These are phyloP conservation scores for Anoplophora glabripennis DNA, from an alignment of 1,140 invertebrate genomes.

Conservation along the genomic window DNA sequence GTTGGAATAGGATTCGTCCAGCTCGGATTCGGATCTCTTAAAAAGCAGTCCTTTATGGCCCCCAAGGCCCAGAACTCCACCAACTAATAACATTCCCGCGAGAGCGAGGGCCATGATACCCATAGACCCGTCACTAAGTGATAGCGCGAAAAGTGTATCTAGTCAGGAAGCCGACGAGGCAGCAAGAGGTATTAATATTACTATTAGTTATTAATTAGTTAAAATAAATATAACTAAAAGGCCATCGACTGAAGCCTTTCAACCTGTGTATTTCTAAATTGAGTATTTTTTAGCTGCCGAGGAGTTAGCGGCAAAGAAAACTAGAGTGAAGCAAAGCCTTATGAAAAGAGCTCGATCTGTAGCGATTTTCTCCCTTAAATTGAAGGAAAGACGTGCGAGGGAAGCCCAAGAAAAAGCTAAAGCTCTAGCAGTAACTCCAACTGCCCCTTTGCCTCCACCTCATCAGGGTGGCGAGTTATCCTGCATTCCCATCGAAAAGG, in stretches of 20 bases:
- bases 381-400: constrained; percentile 70
- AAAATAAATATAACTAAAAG: not conserved
- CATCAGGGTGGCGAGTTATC: constrained; percentile 74
- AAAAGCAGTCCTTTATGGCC: constrained; percentile 50
- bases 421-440: constrained; percentile 48
- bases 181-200: constrained; percentile 31
- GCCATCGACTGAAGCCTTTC: no score
- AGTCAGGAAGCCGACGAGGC: constrained; percentile 55
- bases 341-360: constrained; percentile 79
- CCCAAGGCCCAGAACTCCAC: constrained; percentile 40
- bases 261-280: not conserved
- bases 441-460: constrained; percentile 52
- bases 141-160: constrained; percentile 55
- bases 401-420: constrained; percentile 64
- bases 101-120: constrained; percentile 32
- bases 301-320: constrained; percentile 63
- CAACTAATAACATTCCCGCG: constrained; percentile 28
- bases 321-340: constrained; percentile 67
- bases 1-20: constrained; percentile 52
- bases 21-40: constrained; percentile 60
- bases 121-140: constrained; percentile 48
- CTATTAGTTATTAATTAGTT: not conserved
- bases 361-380: constrained; percentile 76
- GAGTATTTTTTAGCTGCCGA: constrained; percentile 49
- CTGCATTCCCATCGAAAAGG: constrained; percentile 75